Base-by-base conservation (phyloP, 2,797 vertebrate genomes). In the Sebastes elongatus region DNA sequence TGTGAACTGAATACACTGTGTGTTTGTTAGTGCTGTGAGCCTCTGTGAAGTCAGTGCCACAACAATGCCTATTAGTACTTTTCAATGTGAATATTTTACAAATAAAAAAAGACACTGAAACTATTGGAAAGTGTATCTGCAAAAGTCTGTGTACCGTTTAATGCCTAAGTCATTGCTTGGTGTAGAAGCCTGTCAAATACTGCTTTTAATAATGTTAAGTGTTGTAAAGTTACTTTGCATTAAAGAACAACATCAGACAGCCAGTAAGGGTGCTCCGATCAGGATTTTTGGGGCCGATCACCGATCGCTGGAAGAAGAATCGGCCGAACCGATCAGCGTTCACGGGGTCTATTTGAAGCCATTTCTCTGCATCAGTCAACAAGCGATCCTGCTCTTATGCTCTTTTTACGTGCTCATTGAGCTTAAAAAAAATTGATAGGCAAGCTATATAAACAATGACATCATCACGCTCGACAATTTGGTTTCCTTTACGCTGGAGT, bases 11-110 rank as follows among this genome's bases (percentile, higher is more conserved):
- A 94, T 89, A 63, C 88, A 90, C 84, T 57, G 90, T 92, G 93
- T 95, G 90, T 93, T 92, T 92, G 90, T 91, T 88, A 85, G 90
- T 94, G 90, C 90, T 87, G 94, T 96, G 93, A 93, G 89, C 88
- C 87, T 92, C 90, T 91, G 89, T 95, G 85, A 90, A 91, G 84
- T 88, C 82, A 86, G 84, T 87, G 81, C 80, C 81, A 92, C 85
- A 82, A 89, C 69, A 87, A 88, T 88, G 86, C 78, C 83, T 88
- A 83, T 90, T 86, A 53, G 49, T 53, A 87, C 84, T 92, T 92
- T 88, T 87, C 86, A 89, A 91, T 94, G 92, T 95, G 82, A 88
- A 75, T 90, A 93, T 93, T 92, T 94, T 90, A 89, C 90, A 90
- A 95, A 93, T 94, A 94, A 96, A 96, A 91, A 11, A 83, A 82